These are phyloP conservation scores for Cynodonichthys magdalenae DNA, from an alignment of 2,797 vertebrate genomes.

Conservation along the genomic window DNA sequence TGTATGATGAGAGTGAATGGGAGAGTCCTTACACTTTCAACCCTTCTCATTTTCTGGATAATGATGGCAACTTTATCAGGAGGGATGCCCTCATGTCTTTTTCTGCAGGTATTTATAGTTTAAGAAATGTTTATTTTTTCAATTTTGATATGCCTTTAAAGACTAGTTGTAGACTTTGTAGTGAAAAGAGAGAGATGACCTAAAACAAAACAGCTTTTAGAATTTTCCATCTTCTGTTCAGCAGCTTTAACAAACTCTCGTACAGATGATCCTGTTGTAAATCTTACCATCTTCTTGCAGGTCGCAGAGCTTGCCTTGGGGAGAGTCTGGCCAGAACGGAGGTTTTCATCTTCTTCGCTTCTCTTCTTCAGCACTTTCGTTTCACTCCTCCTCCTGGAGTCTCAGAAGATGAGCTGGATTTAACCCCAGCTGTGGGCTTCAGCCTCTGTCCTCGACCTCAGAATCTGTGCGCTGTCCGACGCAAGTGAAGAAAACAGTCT, in stretches of 20 bases:
- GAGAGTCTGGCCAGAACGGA: constrained; percentile 69
- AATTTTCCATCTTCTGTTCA: not conserved
- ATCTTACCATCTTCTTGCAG: constrained; percentile 20
- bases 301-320: constrained; percentile 56
- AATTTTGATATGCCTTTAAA: too few species aligned
- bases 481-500: not conserved
- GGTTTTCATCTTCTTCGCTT: constrained; percentile 67
- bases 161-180: too few species aligned
- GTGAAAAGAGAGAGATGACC: too few species aligned
- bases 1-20: constrained; percentile 73
- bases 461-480: constrained; percentile 13
- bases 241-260: not conserved
- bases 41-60: constrained; percentile 73
- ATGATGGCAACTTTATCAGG: constrained; percentile 62
- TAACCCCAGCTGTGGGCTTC: constrained; percentile 30
- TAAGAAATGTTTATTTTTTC: not conserved
- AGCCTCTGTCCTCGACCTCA: constrained; percentile 5
- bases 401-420: constrained; percentile 58
- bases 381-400: constrained; percentile 61
- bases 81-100: constrained; percentile 74
- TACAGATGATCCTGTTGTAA: not conserved
- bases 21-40: constrained; percentile 70
- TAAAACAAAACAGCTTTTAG: not conserved
- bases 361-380: constrained; percentile 63
- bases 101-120: constrained; percentile 69